Base-by-base conservation (phyloP, 2,797 vertebrate genomes). In the Enteromius viviparus region DNA sequence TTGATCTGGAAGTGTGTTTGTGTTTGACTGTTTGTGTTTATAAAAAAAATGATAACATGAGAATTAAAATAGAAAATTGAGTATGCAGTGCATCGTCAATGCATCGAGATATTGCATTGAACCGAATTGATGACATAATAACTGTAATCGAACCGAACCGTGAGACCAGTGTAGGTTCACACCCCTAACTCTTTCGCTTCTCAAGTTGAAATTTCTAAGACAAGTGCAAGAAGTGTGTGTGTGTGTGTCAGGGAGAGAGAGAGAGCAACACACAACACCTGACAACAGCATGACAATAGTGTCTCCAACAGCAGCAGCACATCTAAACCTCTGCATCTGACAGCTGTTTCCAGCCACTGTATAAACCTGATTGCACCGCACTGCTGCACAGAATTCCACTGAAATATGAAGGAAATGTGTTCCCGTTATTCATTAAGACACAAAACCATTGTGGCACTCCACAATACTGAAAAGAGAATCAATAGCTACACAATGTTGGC, bases 381-480 rank as follows among this genome's bases (percentile, higher is more conserved):
- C 12, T 66, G 37, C 55, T 60, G 17, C 66, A 45, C 40, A 76
- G 7, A 55, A 76, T 17, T 69, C 19, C 49, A 17, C 49, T 26
- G 4, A 82, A 42, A 82, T 21, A 69, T 47, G 51, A 32, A 58
- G 23, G 51, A 37, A 58, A 42, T 40, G 49, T 75, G 62, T 58
- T 58, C 49, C 47, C 4, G 32, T 76, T 26, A 82, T 82, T 82
- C 62, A 82, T 76, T 76, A 34, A 29, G 34, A 34, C 72, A 76
- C 34, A 76, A 32, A 82, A 69, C 19, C 72, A 21, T 29, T 68
- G 64, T 69, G 81, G 47, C 71, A 68, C 21, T 7, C 29, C 72
- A 69, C 49, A 66, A 55, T 11, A 65, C 19, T 45, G 29, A 68
- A 69, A 82, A 76, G 26, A 58, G 49, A 69, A 82, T 68, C 72